A percentile compares a stretch with the other conserved stretches of the same genome.
Evolutionary conservation across 2,797 vertebrate genomes (phyloP).

Genomic region (Esox lucius): DNA sequence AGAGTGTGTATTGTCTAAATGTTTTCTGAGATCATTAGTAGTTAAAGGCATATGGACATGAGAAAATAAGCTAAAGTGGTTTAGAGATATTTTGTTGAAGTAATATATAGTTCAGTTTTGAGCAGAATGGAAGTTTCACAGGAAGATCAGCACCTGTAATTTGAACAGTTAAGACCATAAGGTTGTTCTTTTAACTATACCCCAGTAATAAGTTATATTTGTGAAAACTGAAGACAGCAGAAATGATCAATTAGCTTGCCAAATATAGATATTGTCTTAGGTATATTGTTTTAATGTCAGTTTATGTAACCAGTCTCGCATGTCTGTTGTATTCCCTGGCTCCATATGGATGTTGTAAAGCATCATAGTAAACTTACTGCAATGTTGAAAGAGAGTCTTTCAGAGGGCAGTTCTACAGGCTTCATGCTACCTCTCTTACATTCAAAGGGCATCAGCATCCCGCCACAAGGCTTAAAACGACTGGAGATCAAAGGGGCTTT

Average conservation of each 20-base stretch:
- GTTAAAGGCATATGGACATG: neutral
- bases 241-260: neutral
- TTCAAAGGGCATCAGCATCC: constrained; percentile 50
- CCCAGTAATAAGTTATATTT: neutral
- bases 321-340: neutral
- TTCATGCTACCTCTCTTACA: constrained; percentile 43
- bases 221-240: neutral
- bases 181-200: neutral
- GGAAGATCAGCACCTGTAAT: neutral
- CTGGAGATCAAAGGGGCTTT: constrained; percentile 46
- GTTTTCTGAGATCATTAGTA: neutral
- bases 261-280: neutral
- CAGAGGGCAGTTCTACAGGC: constrained; percentile 17
- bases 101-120: neutral
- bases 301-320: neutral
- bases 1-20: neutral
- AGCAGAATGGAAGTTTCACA: neutral
- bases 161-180: neutral
- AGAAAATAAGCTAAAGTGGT: neutral
- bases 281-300: neutral
- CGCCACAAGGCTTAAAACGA: constrained; percentile 43
- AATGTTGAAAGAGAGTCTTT: constrained; percentile 29
- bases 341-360: neutral
- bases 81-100: neutral
- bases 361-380: neutral